These are phyloP conservation scores for Pycnomerus fuliginosus DNA, from an alignment of 2,888 invertebrate species.

Conservation along the genomic window DNA sequence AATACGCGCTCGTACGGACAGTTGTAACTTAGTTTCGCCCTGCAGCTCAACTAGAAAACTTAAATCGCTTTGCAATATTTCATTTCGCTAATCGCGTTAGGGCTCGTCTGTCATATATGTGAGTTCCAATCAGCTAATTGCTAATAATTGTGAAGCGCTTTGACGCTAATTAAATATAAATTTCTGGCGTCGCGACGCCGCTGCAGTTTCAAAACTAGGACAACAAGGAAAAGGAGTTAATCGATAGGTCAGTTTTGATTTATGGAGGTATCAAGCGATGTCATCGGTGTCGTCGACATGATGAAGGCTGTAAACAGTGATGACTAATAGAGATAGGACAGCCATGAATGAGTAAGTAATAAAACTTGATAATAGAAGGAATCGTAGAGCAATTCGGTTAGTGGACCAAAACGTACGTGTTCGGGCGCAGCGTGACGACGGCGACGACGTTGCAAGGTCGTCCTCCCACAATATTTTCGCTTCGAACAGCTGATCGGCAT, in stretches of 20 bases:
- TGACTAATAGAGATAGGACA: constrained; percentile 6
- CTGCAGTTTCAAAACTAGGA: no score
- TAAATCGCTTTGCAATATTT: constrained; percentile 37
- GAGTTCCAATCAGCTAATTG: constrained; percentile 50
- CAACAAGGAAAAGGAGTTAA: no score
- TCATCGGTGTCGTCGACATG: no score
- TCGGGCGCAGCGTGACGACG: constrained; percentile 13
- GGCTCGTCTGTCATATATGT: constrained; percentile 37
- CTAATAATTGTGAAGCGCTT: constrained; percentile 43
- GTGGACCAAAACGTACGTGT: constrained; percentile 4
- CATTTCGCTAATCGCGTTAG: constrained; percentile 45
- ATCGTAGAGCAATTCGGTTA: constrained; percentile 15
- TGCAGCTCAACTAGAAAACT: constrained; percentile 22
- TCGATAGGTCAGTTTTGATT: no score
- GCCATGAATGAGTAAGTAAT: constrained; percentile 18
- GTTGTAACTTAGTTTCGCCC: neutral
- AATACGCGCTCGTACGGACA: constrained; percentile 2
- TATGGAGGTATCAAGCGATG: no score
- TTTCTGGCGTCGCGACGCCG: no score
- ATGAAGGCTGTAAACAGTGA: neutral
- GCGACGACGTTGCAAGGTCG: constrained; percentile 35
- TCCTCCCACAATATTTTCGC: constrained; percentile 36
- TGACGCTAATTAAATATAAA: no score
- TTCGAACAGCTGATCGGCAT: constrained; percentile 28
- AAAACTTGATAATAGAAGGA: constrained; percentile 17